Base-by-base conservation (phyloP, 53 echinoderm and acorn worm species). In the Actinopyga echinites region DNA sequence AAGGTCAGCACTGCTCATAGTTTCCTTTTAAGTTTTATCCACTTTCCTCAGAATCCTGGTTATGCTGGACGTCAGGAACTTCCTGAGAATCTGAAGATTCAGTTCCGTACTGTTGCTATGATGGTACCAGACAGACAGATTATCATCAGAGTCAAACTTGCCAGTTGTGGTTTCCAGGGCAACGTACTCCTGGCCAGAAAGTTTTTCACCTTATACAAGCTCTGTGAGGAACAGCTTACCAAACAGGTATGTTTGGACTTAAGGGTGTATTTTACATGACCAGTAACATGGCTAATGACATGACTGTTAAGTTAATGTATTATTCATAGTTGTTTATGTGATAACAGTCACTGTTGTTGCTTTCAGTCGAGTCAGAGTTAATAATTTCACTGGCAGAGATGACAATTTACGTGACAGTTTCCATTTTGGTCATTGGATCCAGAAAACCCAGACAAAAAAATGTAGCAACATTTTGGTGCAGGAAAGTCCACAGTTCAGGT, bases 31-130 rank as follows among this genome's bases (percentile, higher is more conserved):
- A 15, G 49, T 3, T 15, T 11, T 56, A 10, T 15, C 37, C 53
- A 33, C 15, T 49, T 10, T 15, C 61, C 6, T 29, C 82, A 97
- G 97, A 97, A 97, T 42, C 97, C 97, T 40, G 97, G 97, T 24
- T 97, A 97, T 33, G 97, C 97, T 36, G 97, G 97, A 28, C 94
- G 97, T 58, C 99, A 99, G 56, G 99, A 99, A 75, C 83, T 99
- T 32, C 99, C 99, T 15, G 95, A 95, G 85, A 99, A 95, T 43
- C 89, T 95, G 13, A 97, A 99, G 89, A 99, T 99, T 61, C 99
- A 99, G 87, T 99, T 99, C 87, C 90, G 99, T 88, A 97, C 97
- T 3, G 99, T 99, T 24, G 99, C 99, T 85, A 99, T 99, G 99
- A 99, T 99, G 99, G 99, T 99, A 0, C 99, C 99, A 0, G 99